Conservation (phyloP, 2,888 invertebrate genomes). For the Catocala sponsa region DNA sequence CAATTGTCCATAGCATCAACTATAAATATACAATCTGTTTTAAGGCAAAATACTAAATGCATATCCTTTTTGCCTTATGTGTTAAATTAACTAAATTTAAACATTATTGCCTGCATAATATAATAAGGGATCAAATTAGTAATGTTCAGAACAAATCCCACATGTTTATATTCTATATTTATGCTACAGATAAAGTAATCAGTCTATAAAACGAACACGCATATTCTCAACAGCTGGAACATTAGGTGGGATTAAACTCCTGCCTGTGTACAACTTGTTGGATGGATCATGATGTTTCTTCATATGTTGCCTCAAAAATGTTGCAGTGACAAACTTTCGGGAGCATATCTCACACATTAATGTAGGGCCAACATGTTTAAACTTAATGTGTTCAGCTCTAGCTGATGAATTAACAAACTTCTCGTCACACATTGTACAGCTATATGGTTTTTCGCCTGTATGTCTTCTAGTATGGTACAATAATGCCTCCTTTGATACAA, state of each 20-base stretch:
- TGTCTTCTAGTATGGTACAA: constrained; percentile 79
- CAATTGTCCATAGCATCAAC: too few relatives aligned
- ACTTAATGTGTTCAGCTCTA: constrained; percentile 80
- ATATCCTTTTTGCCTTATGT: too few relatives aligned
- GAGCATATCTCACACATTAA: constrained; percentile 77
- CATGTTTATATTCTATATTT: too few relatives aligned
- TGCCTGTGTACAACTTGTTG: constrained; percentile 72
- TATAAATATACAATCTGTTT: too few relatives aligned
- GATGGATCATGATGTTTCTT: constrained; percentile 76
- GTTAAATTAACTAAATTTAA: too few relatives aligned
- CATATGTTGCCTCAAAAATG: constrained; percentile 75
- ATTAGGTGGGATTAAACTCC: constrained; percentile 66
- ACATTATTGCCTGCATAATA: too few relatives aligned
- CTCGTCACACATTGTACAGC: constrained; percentile 73
- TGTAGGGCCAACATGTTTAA: constrained; percentile 77
- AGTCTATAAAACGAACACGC: constrained; percentile 44
- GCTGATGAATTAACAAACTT: constrained; percentile 81
- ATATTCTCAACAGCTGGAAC: constrained; percentile 70
- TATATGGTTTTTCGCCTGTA: constrained; percentile 81
- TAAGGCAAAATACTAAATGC: too few relatives aligned
- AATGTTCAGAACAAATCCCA: too few relatives aligned
- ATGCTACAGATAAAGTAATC: not conserved
- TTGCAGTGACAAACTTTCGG: constrained; percentile 76
- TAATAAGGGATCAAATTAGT: too few relatives aligned
- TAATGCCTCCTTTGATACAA: constrained; percentile 80